Evolutionary conservation across 2,888 invertebrate genomes (phyloP), one percentile per base, ranked within the genome.

Genomic region (Oxytorus armatus): DNA sequence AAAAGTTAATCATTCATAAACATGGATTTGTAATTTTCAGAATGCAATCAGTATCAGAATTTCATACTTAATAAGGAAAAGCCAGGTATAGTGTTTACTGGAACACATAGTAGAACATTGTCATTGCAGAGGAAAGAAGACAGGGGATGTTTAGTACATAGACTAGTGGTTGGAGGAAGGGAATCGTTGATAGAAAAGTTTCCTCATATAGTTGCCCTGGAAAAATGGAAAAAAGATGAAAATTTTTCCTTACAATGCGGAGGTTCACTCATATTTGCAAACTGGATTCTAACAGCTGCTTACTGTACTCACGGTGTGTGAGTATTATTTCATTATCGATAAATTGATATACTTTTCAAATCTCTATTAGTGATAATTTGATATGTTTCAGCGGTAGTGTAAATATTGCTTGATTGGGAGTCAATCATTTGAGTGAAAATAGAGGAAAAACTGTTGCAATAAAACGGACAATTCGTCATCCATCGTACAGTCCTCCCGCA

Each of bases 271-370:
- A 81, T 88, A 51, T 79, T 88, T 8, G 82, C 83, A 10, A 57
- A 57, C 14, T 88, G 87, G 87, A 81, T 88, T 21, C 76, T 88
- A 25, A 85, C 85, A 0, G 86, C 87, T 14, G 88, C 87, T 5
- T 88, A 88, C 47, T 88, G 87, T 51, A 85, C 85, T 79, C 61
- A 82, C 21, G 82, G 81, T 3, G 51, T 42, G 87, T 87, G 83
- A 72, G 63, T 68, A 36, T 11, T 18, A 51, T 51, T 33, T 4
- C 0, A 33, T 18, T 23, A 44, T 63, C n/a, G 16, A 14, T 10
- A 14, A 0, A 16, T n/a, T n/a, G n/a, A n/a, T n/a, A n/a, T n/a
- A n/a, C n/a, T n/a, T n/a, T n/a, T n/a, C n/a, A n/a, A n/a, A n/a
- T n/a, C n/a, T n/a, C n/a, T n/a, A n/a, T n/a, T n/a, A n/a, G n/a